These are phyloP conservation scores for Palythoa heliodiscus DNA, from an alignment of 92 coral and sea anemone genomes.

Conservation along the genomic window DNA sequence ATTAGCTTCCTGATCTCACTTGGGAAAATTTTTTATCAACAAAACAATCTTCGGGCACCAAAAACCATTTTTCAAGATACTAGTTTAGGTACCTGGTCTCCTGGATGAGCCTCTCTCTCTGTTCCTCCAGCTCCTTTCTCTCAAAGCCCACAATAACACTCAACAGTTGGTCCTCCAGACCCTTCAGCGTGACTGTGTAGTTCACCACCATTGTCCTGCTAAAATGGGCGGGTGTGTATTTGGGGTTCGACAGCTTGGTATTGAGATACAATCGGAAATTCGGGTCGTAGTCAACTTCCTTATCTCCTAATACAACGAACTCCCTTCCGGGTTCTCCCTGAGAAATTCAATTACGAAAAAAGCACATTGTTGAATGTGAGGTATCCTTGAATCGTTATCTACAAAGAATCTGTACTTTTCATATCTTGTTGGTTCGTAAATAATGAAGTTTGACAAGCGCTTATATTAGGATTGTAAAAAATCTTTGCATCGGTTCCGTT, in stretches of 20 bases:
- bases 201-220: conserved; percentile 99
- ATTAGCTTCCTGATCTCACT: too few species aligned
- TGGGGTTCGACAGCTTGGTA: conserved; percentile 98
- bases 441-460: too few species aligned
- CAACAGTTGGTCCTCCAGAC: conserved; percentile 93
- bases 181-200: conserved; percentile 97
- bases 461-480: too few species aligned
- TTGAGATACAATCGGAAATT: conserved; percentile 97
- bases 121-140: conserved; percentile 96
- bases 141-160: conserved; percentile 99
- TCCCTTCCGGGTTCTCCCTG: conserved; percentile 98
- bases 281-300: conserved; percentile 98
- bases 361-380: background rate
- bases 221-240: conserved; percentile 98
- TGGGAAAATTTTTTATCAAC: too few species aligned
- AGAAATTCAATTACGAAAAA: background rate
- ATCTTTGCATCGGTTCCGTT: too few species aligned
- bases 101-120: conserved; percentile 96
- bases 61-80: background rate
- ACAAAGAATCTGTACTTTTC: background rate
- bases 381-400: background rate
- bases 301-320: conserved; percentile 96
- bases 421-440: too few species aligned
- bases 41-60: background rate
- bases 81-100: conserved; percentile 79